Evolutionary conservation across 2,888 invertebrate genomes (phyloP).

Genomic region (Andrena minutula): DNA sequence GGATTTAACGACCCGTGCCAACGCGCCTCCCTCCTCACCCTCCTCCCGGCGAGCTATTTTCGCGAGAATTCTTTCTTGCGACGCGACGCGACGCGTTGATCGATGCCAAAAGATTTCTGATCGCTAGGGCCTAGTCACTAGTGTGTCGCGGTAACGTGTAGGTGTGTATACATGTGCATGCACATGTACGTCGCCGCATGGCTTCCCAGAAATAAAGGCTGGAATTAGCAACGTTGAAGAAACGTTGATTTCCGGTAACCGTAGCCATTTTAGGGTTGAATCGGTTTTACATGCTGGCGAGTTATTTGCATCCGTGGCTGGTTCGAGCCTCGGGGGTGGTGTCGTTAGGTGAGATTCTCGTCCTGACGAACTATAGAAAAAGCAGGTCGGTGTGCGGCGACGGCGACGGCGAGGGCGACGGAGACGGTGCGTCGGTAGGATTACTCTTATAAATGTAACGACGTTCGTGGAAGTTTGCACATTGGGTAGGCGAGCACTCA

Average conservation of each 20-base stretch:
- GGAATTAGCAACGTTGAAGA: slow-evolving; percentile 2
- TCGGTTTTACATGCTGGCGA: background rate
- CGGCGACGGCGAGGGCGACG: background rate
- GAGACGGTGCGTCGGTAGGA: slow-evolving; percentile 14
- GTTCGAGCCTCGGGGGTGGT: slow-evolving; percentile 24
- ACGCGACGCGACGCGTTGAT: background rate
- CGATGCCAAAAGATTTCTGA: background rate
- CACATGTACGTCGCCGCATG: no score
- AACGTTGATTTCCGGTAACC: slow-evolving; percentile 8
- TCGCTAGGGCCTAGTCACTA: no score
- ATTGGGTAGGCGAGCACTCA: slow-evolving; percentile 39
- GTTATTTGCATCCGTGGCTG: slow-evolving; percentile 10
- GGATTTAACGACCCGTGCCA: slow-evolving; percentile 7
- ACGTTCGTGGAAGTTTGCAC: slow-evolving; percentile 47
- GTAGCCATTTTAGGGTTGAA: background rate
- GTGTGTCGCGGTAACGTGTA: no score
- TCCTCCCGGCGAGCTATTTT: background rate
- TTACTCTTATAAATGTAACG: slow-evolving; percentile 54
- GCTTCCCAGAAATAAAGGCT: background rate
- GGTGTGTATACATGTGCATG: no score
- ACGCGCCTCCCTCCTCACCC: no score
- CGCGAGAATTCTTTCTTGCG: background rate
- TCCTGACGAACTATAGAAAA: slow-evolving; percentile 43
- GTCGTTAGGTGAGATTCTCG: slow-evolving; percentile 52
- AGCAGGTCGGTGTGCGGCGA: background rate